phyloP scores from a whole-genome alignment of 2,797 vertebrate species.

The Hippoglossus hippoglossus region DNA sequence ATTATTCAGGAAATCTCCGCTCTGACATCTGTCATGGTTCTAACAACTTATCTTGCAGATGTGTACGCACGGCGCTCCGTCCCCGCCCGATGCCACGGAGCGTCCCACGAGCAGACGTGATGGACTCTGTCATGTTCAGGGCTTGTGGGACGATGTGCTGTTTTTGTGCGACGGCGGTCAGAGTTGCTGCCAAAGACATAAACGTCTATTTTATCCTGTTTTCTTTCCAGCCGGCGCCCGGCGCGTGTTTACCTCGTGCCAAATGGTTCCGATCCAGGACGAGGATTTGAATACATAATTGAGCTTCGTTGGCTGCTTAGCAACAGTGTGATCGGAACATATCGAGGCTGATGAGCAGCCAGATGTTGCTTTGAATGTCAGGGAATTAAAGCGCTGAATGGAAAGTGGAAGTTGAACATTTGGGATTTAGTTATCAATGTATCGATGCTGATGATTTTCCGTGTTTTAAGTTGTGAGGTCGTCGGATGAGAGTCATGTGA shows the following conservation, averaged over 20 bases:
- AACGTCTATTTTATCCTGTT: conserved; percentile 27
- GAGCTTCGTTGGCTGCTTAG: conserved; percentile 45
- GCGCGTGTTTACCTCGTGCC: conserved; percentile 8
- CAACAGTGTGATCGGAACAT: conserved; percentile 10
- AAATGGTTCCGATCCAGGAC: conserved; percentile 18
- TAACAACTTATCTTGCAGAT: conserved; percentile 54
- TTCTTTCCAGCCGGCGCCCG: conserved; percentile 18
- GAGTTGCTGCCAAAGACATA: conserved; percentile 6
- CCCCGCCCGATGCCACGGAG: neutral
- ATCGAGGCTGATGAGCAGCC: conserved; percentile 23
- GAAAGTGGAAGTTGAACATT: too few species aligned
- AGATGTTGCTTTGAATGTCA: conserved; percentile 53
- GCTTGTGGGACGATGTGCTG: conserved; percentile 15
- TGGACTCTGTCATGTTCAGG: conserved; percentile 31
- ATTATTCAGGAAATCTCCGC: conserved; percentile 73
- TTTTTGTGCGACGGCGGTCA: conserved; percentile 6
- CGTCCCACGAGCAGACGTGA: conserved; percentile 27
- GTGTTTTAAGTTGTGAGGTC: too few species aligned
- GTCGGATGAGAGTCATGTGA: too few species aligned
- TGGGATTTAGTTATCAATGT: too few species aligned
- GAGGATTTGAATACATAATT: conserved; percentile 41
- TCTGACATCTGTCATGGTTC: conserved; percentile 74
- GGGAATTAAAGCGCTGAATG: neutral
- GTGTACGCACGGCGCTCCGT: conserved; percentile 17
- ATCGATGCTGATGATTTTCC: too few species aligned